Conservation (phyloP, 1,140 invertebrate species). For the Drosophila auraria region DNA sequence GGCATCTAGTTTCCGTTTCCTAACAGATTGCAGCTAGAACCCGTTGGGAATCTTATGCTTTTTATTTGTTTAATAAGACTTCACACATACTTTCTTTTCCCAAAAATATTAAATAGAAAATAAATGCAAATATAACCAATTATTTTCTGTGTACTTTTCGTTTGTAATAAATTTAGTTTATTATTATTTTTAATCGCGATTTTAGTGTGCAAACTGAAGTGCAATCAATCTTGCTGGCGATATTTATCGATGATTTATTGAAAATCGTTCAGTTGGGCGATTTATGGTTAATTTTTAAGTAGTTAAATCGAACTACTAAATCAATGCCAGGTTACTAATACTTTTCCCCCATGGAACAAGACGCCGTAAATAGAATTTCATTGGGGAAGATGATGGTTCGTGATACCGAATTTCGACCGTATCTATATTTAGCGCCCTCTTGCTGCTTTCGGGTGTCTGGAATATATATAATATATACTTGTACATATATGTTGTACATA, state of each 20-base stretch:
- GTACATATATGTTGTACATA: background rate
- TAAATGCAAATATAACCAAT: background rate
- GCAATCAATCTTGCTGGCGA: background rate
- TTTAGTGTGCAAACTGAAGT: background rate
- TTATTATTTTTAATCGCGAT: background rate
- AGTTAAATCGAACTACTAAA: background rate
- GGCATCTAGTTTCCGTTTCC: background rate
- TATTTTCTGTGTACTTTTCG: background rate
- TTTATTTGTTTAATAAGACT: too few relatives aligned
- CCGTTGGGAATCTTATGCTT: background rate
- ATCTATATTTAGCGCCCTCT: slow-evolving; percentile 27
- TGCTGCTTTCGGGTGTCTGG: slow-evolving; percentile 28
- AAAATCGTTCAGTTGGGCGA: background rate
- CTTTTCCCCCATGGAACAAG: background rate
- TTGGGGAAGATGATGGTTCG: slow-evolving; percentile 14
- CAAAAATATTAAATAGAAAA: background rate
- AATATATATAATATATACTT: slow-evolving; percentile 25
- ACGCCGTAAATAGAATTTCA: background rate
- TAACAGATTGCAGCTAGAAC: background rate
- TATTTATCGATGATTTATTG: slow-evolving; percentile 7
- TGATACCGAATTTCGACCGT: slow-evolving; percentile 22
- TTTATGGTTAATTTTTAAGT: background rate
- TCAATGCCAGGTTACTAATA: background rate
- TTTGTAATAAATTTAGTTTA: background rate
- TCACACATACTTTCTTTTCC: too few relatives aligned